Evolutionary conservation across 2,113 vertebrate species (phyloP).

Genomic region (Cromileptes altivelis): DNA sequence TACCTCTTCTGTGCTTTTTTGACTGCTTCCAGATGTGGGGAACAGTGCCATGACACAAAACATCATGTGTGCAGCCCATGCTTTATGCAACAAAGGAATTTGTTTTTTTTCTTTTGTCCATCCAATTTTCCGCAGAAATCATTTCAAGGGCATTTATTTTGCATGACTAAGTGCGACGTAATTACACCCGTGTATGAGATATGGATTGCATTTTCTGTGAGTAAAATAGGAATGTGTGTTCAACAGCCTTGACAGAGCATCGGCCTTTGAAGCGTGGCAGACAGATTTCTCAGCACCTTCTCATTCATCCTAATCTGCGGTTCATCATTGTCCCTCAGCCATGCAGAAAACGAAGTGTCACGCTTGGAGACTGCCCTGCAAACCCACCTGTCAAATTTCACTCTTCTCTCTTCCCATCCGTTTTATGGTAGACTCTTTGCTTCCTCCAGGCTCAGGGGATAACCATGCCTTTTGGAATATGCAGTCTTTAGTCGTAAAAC

Average conservation of each 20-base stretch:
- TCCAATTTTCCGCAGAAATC: conserved; percentile 26
- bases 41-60: conserved; percentile 43
- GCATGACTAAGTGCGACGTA: conserved; percentile 27
- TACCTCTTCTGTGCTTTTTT: conserved; percentile 45
- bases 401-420: conserved; percentile 16
- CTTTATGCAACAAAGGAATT: conserved; percentile 30
- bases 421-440: conserved; percentile 17
- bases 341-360: conserved; percentile 76
- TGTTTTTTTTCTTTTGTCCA: background rate
- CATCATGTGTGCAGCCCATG: conserved; percentile 26
- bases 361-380: conserved; percentile 54
- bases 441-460: conserved; percentile 36
- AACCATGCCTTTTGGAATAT: conserved; percentile 12
- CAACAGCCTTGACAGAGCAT: conserved; percentile 51
- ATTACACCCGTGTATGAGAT: conserved; percentile 21
- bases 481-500: conserved; percentile 31
- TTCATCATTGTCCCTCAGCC: conserved; percentile 68
- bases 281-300: conserved; percentile 62
- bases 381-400: conserved; percentile 65
- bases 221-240: conserved; percentile 41
- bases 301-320: conserved; percentile 69
- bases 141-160: conserved; percentile 34
- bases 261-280: conserved; percentile 55
- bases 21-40: conserved; percentile 77
- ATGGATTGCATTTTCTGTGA: conserved; percentile 12